Conservation (phyloP, 2,797 vertebrate species). For the Anabas testudineus region DNA sequence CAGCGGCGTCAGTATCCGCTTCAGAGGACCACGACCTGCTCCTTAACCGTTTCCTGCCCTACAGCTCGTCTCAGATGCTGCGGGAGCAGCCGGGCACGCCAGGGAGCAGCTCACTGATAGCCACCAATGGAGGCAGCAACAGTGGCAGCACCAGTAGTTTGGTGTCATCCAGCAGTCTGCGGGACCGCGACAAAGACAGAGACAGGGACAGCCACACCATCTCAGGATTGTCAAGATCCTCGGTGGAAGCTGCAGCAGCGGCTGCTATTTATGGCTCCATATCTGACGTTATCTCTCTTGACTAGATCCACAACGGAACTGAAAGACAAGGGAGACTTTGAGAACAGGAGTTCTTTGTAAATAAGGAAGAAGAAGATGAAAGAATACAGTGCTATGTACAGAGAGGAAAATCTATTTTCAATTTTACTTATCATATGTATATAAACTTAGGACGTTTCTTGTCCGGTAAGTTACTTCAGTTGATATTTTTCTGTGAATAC, state of each 20-base stretch:
- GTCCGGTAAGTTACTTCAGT: slow-evolving; percentile 92
- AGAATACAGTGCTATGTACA: slow-evolving; percentile 96
- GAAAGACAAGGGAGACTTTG: slow-evolving; percentile 63
- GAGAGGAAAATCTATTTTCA: slow-evolving; percentile 99
- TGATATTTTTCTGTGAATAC: slow-evolving; percentile 94
- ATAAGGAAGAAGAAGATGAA: slow-evolving; percentile 83
- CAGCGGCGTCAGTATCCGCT: slow-evolving; percentile 88
- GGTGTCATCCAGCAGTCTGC: slow-evolving; percentile 95
- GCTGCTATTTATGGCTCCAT: slow-evolving; percentile 97
- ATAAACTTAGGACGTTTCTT: slow-evolving; percentile 97
- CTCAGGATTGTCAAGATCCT: slow-evolving; percentile 85
- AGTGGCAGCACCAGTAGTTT: slow-evolving; percentile 98
- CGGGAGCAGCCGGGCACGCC: slow-evolving; percentile 93
- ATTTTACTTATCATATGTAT: slow-evolving; percentile 99
- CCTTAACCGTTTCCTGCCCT: slow-evolving; percentile 93
- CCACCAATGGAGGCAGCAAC: slow-evolving; percentile 89
- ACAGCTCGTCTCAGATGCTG: slow-evolving; percentile 93
- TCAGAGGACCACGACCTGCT: slow-evolving; percentile 97
- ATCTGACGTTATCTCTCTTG: slow-evolving; percentile 98
- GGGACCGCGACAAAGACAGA: slow-evolving; percentile 81
- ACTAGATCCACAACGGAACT: slow-evolving; percentile 84
- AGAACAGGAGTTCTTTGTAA: slow-evolving; percentile 85
- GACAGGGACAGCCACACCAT: slow-evolving; percentile 86
- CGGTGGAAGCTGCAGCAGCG: slow-evolving; percentile 85
- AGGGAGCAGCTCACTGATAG: slow-evolving; percentile 85